Conservation (phyloP, 2,888 invertebrate species). For the Chouioia cunea region DNA sequence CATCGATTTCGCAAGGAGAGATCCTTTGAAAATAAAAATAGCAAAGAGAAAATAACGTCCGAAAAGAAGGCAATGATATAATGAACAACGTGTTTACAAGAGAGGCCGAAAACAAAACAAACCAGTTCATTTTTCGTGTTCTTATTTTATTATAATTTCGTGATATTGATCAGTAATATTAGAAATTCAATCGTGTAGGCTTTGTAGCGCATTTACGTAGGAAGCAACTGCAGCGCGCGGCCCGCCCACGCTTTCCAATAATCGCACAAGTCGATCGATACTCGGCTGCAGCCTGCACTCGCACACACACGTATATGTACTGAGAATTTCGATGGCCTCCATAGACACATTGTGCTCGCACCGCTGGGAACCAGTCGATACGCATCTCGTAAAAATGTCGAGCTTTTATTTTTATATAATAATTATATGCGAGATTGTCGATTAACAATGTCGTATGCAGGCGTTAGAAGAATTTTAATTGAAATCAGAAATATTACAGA, state of each 20-base stretch:
- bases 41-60: too few relatives aligned
- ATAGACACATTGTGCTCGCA: background rate
- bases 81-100: slow-evolving; percentile 9
- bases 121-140: slow-evolving; percentile 23
- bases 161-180: slow-evolving; percentile 47
- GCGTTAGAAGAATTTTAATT: too few relatives aligned
- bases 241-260: slow-evolving; percentile 49
- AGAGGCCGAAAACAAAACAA: background rate
- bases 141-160: slow-evolving; percentile 1
- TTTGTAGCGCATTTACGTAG: slow-evolving; percentile 29
- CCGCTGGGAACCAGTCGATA: too few relatives aligned
- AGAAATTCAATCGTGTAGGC: slow-evolving; percentile 48
- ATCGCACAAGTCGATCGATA: slow-evolving; percentile 45
- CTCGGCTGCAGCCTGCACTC: slow-evolving; percentile 8
- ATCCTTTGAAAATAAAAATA: slow-evolving; percentile 16
- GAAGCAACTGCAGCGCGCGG: slow-evolving; percentile 31
- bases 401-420: too few relatives aligned
- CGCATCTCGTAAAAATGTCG: too few relatives aligned
- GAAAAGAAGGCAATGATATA: slow-evolving; percentile 1
- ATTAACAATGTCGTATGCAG: too few relatives aligned
- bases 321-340: slow-evolving; percentile 35
- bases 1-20: slow-evolving; percentile 26
- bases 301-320: background rate
- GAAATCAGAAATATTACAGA: too few relatives aligned
- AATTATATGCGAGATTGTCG: too few relatives aligned